Evolutionary conservation across 2,113 vertebrate genomes (phyloP), one percentile per base, ranked within the genome.

Genomic region (Chrysemys picta): DNA sequence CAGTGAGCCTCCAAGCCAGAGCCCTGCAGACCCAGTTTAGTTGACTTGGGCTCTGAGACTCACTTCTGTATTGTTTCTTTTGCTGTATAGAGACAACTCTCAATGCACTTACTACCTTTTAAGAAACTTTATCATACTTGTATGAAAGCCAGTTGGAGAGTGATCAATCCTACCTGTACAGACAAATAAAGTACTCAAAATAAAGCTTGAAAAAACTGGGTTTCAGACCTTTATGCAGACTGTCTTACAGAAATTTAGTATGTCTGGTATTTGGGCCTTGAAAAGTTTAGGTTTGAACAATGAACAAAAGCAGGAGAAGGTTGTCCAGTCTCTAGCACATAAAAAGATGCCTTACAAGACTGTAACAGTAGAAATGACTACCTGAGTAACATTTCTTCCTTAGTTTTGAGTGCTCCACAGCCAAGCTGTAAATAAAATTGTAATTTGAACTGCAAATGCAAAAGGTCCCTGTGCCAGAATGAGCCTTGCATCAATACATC

Each of bases 401-500:
- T 27, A 47, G 38, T n/a, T 85, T 45, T 56, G 38, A 35, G 49
- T 22, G 22, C 59, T 45, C 29, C 69, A 45, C 8, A 79, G 12
- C 59, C 27, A 45, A 84, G 42, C 10, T 50, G n/a, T 5, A 49
- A 5, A 72, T 47, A 27, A 0, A 0, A 50, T 62, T 82, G 56
- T 80, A 88, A 25, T 78, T 78, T 47, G 12, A 78, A 47, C 75
- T 16, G 25, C 47, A 80, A 19, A 56, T 24, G 69, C 14, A 87
- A 87, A 5, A 1, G 27, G 57, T n/a, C 16, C 31, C 38, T 1
- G 0, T 13, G 31, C 52, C 49, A 27, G 57, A 31, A 4, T 0
- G 3, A 81, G 10, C 27, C 5, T 82, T 56, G 25, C 82, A 25
- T 25, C 69, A 52, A 56, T 80, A 56, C 7, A 80, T 5, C 16